Evolutionary conservation across 1,140 invertebrate genomes (phyloP).

Genomic region (Sarcophaga bullata): DNA sequence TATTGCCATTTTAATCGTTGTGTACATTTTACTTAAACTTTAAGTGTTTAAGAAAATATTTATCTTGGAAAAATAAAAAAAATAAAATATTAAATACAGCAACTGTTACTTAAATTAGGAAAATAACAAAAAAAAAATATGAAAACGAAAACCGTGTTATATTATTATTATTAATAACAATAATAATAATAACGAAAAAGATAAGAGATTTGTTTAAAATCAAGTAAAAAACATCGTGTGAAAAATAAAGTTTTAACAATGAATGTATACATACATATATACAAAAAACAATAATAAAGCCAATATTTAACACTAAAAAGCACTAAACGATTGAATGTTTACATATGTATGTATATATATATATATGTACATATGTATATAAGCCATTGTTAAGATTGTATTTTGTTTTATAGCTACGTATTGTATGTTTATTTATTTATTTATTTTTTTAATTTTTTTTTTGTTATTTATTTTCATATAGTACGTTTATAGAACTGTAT

Average conservation of each 20-base stretch:
- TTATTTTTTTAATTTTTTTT: too few species aligned
- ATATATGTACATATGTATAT: too few species aligned
- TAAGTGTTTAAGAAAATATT: background rate
- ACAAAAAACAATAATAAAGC: background rate
- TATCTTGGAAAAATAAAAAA: conserved; percentile 13
- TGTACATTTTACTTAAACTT: background rate
- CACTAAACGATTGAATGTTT: conserved; percentile 1
- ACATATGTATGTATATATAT: background rate
- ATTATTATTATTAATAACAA: background rate
- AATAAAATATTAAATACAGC: background rate
- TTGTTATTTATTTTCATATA: too few species aligned
- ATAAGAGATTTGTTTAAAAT: background rate
- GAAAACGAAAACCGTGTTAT: background rate
- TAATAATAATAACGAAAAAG: background rate
- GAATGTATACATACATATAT: background rate
- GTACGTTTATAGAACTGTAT: too few species aligned
- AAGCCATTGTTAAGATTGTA: too few species aligned
- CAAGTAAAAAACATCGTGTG: background rate
- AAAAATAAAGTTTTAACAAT: conserved; percentile 4
- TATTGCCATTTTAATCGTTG: too few species aligned
- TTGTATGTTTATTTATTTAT: background rate
- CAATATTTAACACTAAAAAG: background rate
- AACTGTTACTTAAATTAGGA: conserved; percentile 9
- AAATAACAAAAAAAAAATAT: background rate
- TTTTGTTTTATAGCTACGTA: background rate